A percentile compares a stretch with the other conserved stretches of the same genome.
Evolutionary conservation across 2,113 vertebrate species (phyloP).

Genomic region (Platichthys stellatus): DNA sequence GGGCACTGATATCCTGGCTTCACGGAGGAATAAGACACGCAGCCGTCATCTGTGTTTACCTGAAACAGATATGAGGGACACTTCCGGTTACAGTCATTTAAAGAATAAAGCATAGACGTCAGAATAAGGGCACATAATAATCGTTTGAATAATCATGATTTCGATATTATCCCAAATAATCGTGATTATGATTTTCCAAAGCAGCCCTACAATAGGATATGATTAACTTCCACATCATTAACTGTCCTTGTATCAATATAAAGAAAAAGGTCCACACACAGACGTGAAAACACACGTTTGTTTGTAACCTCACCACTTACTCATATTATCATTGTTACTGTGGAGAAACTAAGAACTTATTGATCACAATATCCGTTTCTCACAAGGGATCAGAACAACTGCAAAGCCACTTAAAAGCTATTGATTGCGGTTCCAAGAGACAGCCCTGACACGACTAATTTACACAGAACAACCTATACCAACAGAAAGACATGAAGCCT

Average conservation of each 20-base stretch:
- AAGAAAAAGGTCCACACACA: conserved; percentile 7
- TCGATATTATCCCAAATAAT: too few relatives aligned
- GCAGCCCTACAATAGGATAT: background rate
- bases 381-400: conserved; percentile 72
- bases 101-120: too few relatives aligned
- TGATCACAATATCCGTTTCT: conserved; percentile 79
- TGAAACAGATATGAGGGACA: too few relatives aligned
- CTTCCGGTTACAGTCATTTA: too few relatives aligned
- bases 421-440: conserved; percentile 76
- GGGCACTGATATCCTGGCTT: too few relatives aligned
- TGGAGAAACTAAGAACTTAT: conserved; percentile 69
- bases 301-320: conserved; percentile 30
- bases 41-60: too few relatives aligned
- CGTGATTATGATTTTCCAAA: too few relatives aligned
- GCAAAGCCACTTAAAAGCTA: conserved; percentile 77
- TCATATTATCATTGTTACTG: conserved; percentile 41
- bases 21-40: too few relatives aligned
- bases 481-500: conserved; percentile 7
- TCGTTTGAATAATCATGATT: too few relatives aligned
- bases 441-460: conserved; percentile 60
- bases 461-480: conserved; percentile 27
- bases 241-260: background rate
- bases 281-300: background rate
- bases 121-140: too few relatives aligned
- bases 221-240: conserved; percentile 45